A percentile compares a stretch with the other conserved stretches of the same genome.
These are phyloP conservation scores for Castor canadensis DNA, from an alignment of 2,113 vertebrate genomes.

Conservation along the genomic window DNA sequence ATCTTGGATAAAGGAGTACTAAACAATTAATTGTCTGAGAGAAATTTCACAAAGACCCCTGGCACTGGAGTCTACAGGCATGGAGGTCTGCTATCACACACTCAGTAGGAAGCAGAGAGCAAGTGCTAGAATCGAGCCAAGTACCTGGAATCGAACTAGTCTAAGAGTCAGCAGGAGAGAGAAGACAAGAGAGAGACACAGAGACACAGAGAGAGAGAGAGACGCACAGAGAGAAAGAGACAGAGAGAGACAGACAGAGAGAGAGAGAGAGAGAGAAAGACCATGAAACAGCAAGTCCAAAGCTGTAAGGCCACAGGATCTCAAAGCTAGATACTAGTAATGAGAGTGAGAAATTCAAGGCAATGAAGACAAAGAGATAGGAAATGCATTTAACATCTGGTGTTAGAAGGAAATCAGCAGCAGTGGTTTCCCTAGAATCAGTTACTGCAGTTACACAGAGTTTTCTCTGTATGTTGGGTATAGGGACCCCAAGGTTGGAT, in stretches of 20 bases:
- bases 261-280: too few relatives aligned
- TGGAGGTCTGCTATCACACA: rapidly evolving
- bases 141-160: not conserved
- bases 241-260: too few relatives aligned
- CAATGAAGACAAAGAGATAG: not conserved
- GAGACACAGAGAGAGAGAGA: too few relatives aligned
- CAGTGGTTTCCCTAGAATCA: not conserved
- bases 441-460: not conserved
- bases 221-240: too few relatives aligned
- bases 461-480: not conserved
- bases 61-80: not conserved
- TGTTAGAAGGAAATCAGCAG: not conserved
- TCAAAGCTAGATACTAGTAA: not conserved
- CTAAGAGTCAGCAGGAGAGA: not conserved
- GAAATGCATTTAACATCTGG: not conserved
- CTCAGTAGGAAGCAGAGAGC: not conserved
- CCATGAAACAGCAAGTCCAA: not conserved
- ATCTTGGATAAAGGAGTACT: not conserved
- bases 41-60: not conserved
- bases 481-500: not conserved
- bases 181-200: too few relatives aligned
- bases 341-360: not conserved
- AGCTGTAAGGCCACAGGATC: not conserved
- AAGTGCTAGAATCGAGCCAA: not conserved
- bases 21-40: not conserved